Conservation (phyloP, 2,888 invertebrate genomes). For the Oscheius myriophilus region DNA sequence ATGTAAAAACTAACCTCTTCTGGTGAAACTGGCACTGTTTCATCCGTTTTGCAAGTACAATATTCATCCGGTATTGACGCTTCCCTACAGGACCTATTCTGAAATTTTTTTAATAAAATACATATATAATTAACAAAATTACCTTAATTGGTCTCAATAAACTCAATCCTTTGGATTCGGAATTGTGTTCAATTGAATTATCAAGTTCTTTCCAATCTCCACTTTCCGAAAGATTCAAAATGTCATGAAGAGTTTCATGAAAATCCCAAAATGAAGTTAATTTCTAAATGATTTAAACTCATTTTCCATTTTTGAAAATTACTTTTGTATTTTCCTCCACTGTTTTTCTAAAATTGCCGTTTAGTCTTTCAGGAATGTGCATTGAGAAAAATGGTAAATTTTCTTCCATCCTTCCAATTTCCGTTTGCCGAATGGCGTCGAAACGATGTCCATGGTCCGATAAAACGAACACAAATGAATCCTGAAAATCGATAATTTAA, state of each 20-base stretch:
- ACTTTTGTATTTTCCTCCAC: conserved; percentile 46
- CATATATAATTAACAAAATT: neutral
- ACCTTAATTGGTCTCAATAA: conserved; percentile 26
- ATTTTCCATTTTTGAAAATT: neutral
- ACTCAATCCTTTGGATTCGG: conserved; percentile 22
- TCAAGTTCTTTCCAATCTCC: conserved; percentile 17
- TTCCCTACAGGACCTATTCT: conserved; percentile 53
- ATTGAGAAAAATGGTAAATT: conserved; percentile 67
- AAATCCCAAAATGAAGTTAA: conserved; percentile 63
- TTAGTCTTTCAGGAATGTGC: conserved; percentile 51
- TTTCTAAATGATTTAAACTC: conserved; percentile 33
- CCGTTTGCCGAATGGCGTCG: conserved; percentile 71
- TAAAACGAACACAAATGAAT: conserved; percentile 65
- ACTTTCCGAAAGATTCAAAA: conserved; percentile 33
- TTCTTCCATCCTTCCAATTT: conserved; percentile 63
- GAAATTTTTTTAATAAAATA: conserved; percentile 4
- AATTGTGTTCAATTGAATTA: conserved; percentile 7
- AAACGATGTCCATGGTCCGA: conserved; percentile 73
- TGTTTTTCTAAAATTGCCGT: conserved; percentile 24
- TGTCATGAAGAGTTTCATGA: conserved; percentile 59
- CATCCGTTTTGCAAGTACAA: conserved; percentile 63
- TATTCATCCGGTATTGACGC: conserved; percentile 66
- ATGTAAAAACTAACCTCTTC: conserved; percentile 29
- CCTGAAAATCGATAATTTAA: conserved; percentile 2
- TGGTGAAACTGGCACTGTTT: conserved; percentile 40